These are phyloP conservation scores for Plutella xylostella DNA, from an alignment of 2,888 invertebrate species.

Conservation along the genomic window DNA sequence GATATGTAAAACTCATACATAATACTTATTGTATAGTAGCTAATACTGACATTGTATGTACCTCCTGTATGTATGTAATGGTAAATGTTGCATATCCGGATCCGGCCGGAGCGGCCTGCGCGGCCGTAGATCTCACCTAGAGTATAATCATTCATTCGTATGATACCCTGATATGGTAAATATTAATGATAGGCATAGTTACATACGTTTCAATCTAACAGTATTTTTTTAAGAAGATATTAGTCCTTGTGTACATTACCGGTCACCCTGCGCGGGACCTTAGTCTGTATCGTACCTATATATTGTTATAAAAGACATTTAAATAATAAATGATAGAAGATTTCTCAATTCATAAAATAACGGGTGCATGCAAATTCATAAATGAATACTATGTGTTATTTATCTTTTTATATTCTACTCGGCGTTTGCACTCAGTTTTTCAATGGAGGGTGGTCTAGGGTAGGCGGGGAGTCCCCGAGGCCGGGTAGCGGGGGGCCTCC, in stretches of 20 bases:
- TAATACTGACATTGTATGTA: slow-evolving; percentile 36
- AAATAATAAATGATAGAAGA: slow-evolving; percentile 58
- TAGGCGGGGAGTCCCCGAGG: neutral
- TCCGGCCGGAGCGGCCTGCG: slow-evolving; percentile 54
- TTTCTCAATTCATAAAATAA: slow-evolving; percentile 66
- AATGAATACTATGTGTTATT: slow-evolving; percentile 64
- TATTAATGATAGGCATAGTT: slow-evolving; percentile 64
- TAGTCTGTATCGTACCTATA: slow-evolving; percentile 55
- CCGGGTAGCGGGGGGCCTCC: no score
- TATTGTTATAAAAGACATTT: slow-evolving; percentile 64
- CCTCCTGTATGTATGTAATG: slow-evolving; percentile 37
- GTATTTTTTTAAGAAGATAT: slow-evolving; percentile 71
- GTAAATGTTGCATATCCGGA: slow-evolving; percentile 59
- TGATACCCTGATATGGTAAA: slow-evolving; percentile 60
- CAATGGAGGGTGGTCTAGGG: slow-evolving; percentile 36
- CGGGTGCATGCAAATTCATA: slow-evolving; percentile 68
- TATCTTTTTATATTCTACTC: slow-evolving; percentile 69
- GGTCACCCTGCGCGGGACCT: slow-evolving; percentile 48
- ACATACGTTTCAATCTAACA: slow-evolving; percentile 65
- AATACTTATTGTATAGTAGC: slow-evolving; percentile 30
- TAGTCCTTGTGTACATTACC: slow-evolving; percentile 66
- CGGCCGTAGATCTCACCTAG: slow-evolving; percentile 66
- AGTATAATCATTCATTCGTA: slow-evolving; percentile 52
- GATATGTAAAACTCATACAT: slow-evolving; percentile 50
- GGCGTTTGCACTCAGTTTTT: slow-evolving; percentile 58